Evolutionary conservation across 1,140 invertebrate genomes (phyloP).

Genomic region (Latrodectus geometricus): DNA sequence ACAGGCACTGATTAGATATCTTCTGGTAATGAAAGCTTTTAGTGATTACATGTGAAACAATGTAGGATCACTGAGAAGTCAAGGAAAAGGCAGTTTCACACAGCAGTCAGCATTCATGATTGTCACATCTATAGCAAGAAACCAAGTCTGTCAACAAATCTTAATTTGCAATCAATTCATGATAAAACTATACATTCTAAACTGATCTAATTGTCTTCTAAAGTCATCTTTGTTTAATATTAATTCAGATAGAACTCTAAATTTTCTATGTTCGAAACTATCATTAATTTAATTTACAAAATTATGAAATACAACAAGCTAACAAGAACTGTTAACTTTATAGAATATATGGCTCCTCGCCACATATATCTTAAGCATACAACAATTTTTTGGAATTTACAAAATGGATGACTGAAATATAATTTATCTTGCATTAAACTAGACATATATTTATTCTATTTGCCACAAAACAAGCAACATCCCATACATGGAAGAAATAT

Average conservation of each 20-base stretch:
- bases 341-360: background rate
- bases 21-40: background rate
- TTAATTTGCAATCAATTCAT: slow-evolving; percentile 25
- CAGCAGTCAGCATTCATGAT: slow-evolving; percentile 51
- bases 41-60: background rate
- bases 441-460: slow-evolving; percentile 23
- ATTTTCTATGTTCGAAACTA: slow-evolving; percentile 11
- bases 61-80: slow-evolving; percentile 16
- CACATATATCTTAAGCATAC: background rate
- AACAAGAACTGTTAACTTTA: background rate
- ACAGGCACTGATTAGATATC: slow-evolving; percentile 21
- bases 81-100: slow-evolving; percentile 30
- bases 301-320: background rate
- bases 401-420: background rate
- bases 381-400: background rate
- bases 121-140: slow-evolving; percentile 56
- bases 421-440: background rate
- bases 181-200: slow-evolving; percentile 42
- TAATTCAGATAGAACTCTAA: background rate
- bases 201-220: background rate
- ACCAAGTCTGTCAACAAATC: slow-evolving; percentile 35
- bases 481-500: slow-evolving; percentile 42
- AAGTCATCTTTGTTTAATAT: background rate
- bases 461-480: slow-evolving; percentile 55
- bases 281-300: background rate